Conservation (phyloP, 1,140 invertebrate species). For the Ectropis grisescens region DNA sequence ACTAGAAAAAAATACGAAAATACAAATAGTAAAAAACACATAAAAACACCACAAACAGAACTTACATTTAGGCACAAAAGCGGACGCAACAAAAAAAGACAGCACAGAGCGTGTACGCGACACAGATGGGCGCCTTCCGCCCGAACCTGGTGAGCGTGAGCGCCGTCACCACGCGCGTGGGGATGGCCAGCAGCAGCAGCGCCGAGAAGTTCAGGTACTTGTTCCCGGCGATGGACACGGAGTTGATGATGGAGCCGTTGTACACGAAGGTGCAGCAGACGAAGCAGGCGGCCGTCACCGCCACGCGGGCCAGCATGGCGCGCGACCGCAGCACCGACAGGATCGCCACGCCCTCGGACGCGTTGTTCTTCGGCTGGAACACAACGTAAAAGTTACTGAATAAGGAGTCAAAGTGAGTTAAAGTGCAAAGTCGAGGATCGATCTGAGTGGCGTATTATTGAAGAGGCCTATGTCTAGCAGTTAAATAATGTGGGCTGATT, state of each 20-base stretch:
- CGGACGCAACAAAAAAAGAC: conserved; percentile 52
- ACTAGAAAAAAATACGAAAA: too few relatives aligned
- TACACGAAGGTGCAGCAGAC: conserved; percentile 80
- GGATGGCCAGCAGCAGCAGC: conserved; percentile 69
- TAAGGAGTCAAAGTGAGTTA: too few relatives aligned
- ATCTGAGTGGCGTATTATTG: too few relatives aligned
- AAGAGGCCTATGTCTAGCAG: too few relatives aligned
- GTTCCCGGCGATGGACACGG: conserved; percentile 74
- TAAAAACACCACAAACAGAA: conserved; percentile 3
- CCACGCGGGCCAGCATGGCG: conserved; percentile 72
- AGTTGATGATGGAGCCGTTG: conserved; percentile 82
- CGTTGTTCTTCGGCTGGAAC: conserved; percentile 13
- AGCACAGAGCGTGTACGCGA: conserved; percentile 73
- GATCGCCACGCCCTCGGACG: conserved; percentile 22
- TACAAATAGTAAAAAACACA: too few relatives aligned
- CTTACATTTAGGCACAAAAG: conserved; percentile 57
- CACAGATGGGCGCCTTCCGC: conserved; percentile 72
- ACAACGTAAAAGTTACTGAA: conserved; percentile 1
- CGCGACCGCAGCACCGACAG: conserved; percentile 72
- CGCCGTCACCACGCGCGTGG: conserved; percentile 73
- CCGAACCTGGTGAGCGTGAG: conserved; percentile 74
- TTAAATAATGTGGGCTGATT: too few relatives aligned
- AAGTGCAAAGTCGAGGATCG: too few relatives aligned
- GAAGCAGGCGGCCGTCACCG: conserved; percentile 77
- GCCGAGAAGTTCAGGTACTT: conserved; percentile 72